Base-by-base conservation (phyloP, 2,797 vertebrate genomes). In the Enteromius afrohamiltoni region DNA sequence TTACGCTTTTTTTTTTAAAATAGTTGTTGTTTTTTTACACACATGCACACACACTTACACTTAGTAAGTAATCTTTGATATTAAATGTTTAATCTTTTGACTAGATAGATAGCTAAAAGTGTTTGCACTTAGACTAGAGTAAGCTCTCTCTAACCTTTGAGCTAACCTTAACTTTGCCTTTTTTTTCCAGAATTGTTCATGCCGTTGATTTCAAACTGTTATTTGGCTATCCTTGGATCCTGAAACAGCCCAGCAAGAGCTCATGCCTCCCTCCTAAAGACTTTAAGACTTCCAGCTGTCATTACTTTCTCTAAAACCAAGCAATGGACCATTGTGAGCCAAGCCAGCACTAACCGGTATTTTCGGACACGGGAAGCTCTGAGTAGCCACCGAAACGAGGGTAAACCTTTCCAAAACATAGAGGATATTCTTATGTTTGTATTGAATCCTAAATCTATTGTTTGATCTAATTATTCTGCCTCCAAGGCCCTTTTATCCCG, bases 391-490 rank as follows among this genome's bases (percentile, higher is more conserved):
- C 7, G n/a, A 55, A 55, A 76, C 0, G 34, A 31, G n/a, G 58
- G 58, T 34, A 40, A 74, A 82, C 23, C 71, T 42, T 74, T 82
- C 67, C 76, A 65, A 77, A 82, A 58, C 70, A 62, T 17, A 58
- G 78, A 69, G 81, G 83, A 86, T 84, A 65, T 65, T 71, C 64
- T 88, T 85, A 80, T 80, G 34, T 85, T 86, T 85, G 83, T 77
- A 83, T 85, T 82, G 60, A 85, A 83, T 86, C 81, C 79, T 88
- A 87, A 89, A 87, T 83, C 85, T 82, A 86, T 87, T 89, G 88
- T 90, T 88, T 90, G 86, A 89, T 88, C 45, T 87, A 88, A 89
- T 89, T 89, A 89, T 89, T 87, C 86, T 47, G 83, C 86, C 83
- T 85, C 80, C 68, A 84, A 85, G 86, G 78, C 62, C 58, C 55